These are phyloP conservation scores for Drosophila guanche DNA, from an alignment of 1,140 invertebrate genomes.

Conservation along the genomic window DNA sequence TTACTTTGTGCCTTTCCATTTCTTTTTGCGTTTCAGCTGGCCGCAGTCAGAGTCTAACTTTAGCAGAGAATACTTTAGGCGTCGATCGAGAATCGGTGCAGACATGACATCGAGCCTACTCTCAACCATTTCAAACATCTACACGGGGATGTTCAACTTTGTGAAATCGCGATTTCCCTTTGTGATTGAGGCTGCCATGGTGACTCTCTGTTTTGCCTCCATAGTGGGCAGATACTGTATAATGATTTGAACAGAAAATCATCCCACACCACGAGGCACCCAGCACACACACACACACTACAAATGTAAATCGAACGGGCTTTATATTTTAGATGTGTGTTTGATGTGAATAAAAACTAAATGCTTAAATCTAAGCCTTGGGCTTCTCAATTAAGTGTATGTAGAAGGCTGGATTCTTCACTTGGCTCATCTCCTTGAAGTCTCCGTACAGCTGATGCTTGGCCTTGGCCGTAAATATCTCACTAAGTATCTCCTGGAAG, in stretches of 20 bases:
- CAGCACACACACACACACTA: constrained; percentile 13
- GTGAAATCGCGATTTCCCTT: constrained; percentile 69
- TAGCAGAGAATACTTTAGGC: neutral
- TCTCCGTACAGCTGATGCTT: constrained; percentile 91
- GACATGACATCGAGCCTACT: constrained; percentile 61
- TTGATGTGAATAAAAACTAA: constrained; percentile 50
- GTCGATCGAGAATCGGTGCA: constrained; percentile 5
- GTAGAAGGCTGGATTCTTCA: constrained; percentile 90
- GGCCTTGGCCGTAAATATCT: constrained; percentile 88
- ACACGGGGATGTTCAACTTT: constrained; percentile 60
- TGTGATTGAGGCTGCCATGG: constrained; percentile 70
- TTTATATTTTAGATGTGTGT: constrained; percentile 33
- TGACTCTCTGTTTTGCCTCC: constrained; percentile 63
- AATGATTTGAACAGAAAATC: constrained; percentile 25
- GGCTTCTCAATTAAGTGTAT: constrained; percentile 92
- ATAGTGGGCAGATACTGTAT: constrained; percentile 66
- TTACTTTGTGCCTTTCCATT: constrained; percentile 17
- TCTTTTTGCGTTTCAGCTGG: constrained; percentile 53
- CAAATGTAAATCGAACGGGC: constrained; percentile 45
- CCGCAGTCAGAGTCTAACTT: constrained; percentile 47
- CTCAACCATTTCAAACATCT: constrained; percentile 49
- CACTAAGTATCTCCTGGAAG: constrained; percentile 89
- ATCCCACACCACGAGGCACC: neutral
- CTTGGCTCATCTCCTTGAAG: constrained; percentile 88
- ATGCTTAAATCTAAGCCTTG: constrained; percentile 51